Conservation (phyloP, 2,797 vertebrate species). For the Margarornis squamiger region DNA sequence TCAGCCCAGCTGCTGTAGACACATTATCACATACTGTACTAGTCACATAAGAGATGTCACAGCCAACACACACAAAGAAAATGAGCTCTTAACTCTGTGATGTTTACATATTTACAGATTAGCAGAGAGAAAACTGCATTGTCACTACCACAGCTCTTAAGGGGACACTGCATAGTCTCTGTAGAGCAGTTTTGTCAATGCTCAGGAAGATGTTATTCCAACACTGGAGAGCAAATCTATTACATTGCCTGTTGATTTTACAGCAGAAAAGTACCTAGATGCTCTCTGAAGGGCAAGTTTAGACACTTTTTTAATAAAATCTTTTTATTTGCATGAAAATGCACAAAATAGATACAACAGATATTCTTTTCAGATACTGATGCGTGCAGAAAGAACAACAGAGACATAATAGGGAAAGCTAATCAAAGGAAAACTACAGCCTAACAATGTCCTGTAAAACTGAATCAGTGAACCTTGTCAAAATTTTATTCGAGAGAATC, state of each 20-base stretch:
- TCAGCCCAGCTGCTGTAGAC: not conserved
- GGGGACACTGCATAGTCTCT: not conserved
- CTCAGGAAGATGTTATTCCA: not conserved
- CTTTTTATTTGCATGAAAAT: not conserved
- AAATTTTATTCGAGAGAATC: not conserved
- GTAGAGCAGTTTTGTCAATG: not conserved
- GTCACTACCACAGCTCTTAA: not conserved
- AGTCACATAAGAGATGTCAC: not conserved
- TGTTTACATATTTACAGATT: not conserved
- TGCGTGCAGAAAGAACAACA: not conserved
- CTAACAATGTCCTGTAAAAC: not conserved
- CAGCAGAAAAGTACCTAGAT: not conserved
- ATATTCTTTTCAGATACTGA: not conserved
- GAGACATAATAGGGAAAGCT: not conserved
- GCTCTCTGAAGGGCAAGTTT: not conserved
- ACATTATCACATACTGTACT: accelerated
- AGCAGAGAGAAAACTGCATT: not conserved
- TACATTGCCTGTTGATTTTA: not conserved
- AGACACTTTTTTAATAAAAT: not conserved
- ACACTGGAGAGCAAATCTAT: not conserved
- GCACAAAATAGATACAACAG: not conserved
- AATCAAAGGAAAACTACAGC: not conserved
- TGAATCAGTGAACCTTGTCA: not conserved
- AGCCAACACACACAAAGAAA: not conserved
- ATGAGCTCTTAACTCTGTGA: not conserved